phyloP scores from a whole-genome alignment of 2,888 invertebrate species.

The Augochlorella aurata region DNA sequence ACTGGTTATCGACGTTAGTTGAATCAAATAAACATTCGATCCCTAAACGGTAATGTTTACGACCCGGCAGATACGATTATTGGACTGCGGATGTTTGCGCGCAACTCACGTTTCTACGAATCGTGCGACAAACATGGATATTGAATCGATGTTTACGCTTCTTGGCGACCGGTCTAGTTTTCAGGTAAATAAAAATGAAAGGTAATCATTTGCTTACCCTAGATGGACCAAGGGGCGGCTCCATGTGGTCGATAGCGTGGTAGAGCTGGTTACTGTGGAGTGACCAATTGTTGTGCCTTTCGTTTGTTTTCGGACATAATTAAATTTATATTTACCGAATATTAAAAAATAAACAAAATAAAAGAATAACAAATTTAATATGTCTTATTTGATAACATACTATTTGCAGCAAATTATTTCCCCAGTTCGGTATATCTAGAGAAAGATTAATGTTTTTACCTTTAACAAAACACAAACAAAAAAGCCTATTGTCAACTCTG shows the following conservation, averaged over 20 bases:
- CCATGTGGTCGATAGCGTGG: neutral
- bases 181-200: neutral
- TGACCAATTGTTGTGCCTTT: too few relatives aligned
- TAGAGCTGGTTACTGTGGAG: too few relatives aligned
- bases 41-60: conserved; percentile 8
- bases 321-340: too few relatives aligned
- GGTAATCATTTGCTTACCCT: neutral
- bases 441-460: too few relatives aligned
- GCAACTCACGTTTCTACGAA: neutral
- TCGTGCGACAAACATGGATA: neutral
- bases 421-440: too few relatives aligned
- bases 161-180: neutral
- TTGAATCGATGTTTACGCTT: neutral
- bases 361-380: too few relatives aligned
- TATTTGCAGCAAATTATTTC: too few relatives aligned
- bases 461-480: too few relatives aligned
- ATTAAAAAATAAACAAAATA: too few relatives aligned
- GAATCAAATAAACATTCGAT: conserved; percentile 11
- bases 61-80: neutral
- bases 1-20: neutral
- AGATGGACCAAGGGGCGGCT: neutral
- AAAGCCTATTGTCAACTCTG: too few relatives aligned
- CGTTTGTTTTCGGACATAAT: too few relatives aligned
- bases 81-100: conserved; percentile 6
- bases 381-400: too few relatives aligned